A percentile compares a stretch with the other conserved stretches of the same genome.
phyloP scores from a whole-genome alignment of 2,888 invertebrate species.

The Hyles lineata region DNA sequence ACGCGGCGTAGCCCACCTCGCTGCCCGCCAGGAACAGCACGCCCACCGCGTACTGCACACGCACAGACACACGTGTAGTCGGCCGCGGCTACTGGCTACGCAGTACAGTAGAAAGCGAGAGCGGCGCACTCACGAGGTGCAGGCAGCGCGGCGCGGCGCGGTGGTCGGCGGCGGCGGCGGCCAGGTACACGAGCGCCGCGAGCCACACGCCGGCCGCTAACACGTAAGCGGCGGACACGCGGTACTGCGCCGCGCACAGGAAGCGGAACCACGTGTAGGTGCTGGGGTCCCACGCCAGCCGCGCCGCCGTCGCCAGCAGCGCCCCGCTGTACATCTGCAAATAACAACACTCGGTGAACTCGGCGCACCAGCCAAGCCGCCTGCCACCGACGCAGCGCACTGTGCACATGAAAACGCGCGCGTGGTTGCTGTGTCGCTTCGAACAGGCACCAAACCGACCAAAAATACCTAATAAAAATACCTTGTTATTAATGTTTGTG shows the following conservation, averaged over 20 bases:
- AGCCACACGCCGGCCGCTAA: constrained; percentile 75
- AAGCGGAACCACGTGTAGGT: constrained; percentile 81
- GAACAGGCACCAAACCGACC: too few species aligned
- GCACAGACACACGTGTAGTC: neutral
- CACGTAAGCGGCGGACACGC: constrained; percentile 75
- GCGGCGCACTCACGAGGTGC: constrained; percentile 51
- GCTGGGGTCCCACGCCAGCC: constrained; percentile 82
- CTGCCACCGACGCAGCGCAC: too few species aligned
- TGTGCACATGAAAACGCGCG: too few species aligned
- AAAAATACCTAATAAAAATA: too few species aligned
- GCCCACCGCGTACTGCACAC: constrained; percentile 65
- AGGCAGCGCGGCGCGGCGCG: constrained; percentile 45
- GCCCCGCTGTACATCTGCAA: constrained; percentile 81
- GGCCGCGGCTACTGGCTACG: too few species aligned
- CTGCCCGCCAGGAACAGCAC: constrained; percentile 71
- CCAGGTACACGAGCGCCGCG: constrained; percentile 74
- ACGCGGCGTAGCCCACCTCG: constrained; percentile 78
- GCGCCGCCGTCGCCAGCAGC: constrained; percentile 80
- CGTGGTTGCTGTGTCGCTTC: too few species aligned
- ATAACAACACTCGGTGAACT: constrained; percentile 22
- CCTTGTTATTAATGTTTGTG: too few species aligned
- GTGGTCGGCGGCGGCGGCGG: constrained; percentile 65
- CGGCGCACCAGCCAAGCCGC: neutral
- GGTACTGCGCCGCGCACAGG: constrained; percentile 80
- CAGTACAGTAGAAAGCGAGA: too few species aligned